Base-by-base conservation (phyloP, 2,113 vertebrate species). In the Pelodiscus sinensis region DNA sequence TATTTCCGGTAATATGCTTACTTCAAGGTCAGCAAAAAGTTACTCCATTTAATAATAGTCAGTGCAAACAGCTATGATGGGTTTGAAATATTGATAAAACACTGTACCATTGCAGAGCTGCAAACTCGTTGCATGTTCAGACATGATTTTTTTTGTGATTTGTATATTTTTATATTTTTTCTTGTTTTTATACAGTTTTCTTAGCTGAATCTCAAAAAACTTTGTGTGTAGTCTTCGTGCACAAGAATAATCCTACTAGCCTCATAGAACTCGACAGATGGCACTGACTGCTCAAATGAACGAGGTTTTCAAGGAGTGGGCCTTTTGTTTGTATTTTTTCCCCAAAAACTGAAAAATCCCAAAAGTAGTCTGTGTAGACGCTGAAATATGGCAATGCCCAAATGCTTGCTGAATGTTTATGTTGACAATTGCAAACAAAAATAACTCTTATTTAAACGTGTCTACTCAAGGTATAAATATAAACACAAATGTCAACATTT, bases 391-490 rank as follows among this genome's bases (percentile, higher is more conserved):
- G 55, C 91, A 38, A 91, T 80, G 52, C 58, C 19, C 35, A 44
- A 6, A 21, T 38, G 11, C 11, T 77, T 12, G 6, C 73, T 50
- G 22, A 56, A 19, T 81, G 87, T 82, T 86, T 89, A 86, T 75
- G 79, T 65, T 81, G 75, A 93, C 87, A 92, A 85, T 58, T 81
- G 84, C 85, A 92, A 89, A n/a, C 86, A 86, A 83, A 92, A 21
- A 44, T 82, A 81, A 6, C 16, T 81, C 82, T 35, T 31, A 71
- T 7, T n/a, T 68, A 71, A 35, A 71, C 16, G 21, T 88, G 58
- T 81, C 73, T 84, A 52, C 82, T 89, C 78, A 31, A 82, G 51
- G 82, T 82, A 93, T 51, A 56, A 79, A 92, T 87, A n/a, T 75
- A 90, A 92, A 79, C 91, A n/a, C 75, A 88, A 94, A 85, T 35